Percentiles rank a stretch among this genome's conserved stretches.
Evolutionary conservation across 2,113 vertebrate genomes (phyloP).

Genomic region (Pachyramphus minor): DNA sequence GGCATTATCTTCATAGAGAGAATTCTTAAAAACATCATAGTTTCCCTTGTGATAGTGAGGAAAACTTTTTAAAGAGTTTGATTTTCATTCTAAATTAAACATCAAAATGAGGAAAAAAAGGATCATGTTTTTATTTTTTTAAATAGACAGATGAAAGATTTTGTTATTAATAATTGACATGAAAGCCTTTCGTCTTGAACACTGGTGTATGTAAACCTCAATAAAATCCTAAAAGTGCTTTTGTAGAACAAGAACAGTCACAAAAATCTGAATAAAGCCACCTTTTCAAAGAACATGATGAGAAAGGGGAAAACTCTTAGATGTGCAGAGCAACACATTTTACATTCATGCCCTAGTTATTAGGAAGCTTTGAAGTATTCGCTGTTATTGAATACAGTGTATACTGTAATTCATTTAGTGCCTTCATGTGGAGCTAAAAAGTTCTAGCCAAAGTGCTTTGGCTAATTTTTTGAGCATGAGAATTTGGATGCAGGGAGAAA

Average conservation of each 20-base stretch:
- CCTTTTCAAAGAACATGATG: slow-evolving; percentile 68
- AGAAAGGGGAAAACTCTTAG: slow-evolving; percentile 62
- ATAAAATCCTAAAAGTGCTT: slow-evolving; percentile 69
- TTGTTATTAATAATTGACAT: slow-evolving; percentile 72
- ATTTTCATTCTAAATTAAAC: slow-evolving; percentile 74
- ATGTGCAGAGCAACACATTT: slow-evolving; percentile 66
- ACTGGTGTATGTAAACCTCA: slow-evolving; percentile 66
- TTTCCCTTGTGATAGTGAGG: slow-evolving; percentile 58
- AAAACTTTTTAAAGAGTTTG: slow-evolving; percentile 60
- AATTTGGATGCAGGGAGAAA: not conserved
- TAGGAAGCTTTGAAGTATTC: slow-evolving; percentile 62
- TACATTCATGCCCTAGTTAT: slow-evolving; percentile 68
- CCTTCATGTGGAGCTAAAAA: slow-evolving; percentile 50
- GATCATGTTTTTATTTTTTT: slow-evolving; percentile 69
- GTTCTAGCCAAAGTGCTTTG: slow-evolving; percentile 16
- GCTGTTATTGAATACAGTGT: slow-evolving; percentile 54
- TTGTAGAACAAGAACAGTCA: slow-evolving; percentile 70
- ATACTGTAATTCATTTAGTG: slow-evolving; percentile 53
- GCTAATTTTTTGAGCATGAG: not conserved
- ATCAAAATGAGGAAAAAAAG: slow-evolving; percentile 51
- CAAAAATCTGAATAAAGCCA: slow-evolving; percentile 66
- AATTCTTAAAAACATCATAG: slow-evolving; percentile 50
- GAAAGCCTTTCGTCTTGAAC: slow-evolving; percentile 68
- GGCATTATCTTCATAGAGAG: slow-evolving; percentile 57
- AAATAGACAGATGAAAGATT: slow-evolving; percentile 68